Percentiles rank a stretch among this genome's conserved stretches.
These are phyloP conservation scores for Vulpes lagopus DNA, from an alignment of 2,113 vertebrate species.

Conservation along the genomic window DNA sequence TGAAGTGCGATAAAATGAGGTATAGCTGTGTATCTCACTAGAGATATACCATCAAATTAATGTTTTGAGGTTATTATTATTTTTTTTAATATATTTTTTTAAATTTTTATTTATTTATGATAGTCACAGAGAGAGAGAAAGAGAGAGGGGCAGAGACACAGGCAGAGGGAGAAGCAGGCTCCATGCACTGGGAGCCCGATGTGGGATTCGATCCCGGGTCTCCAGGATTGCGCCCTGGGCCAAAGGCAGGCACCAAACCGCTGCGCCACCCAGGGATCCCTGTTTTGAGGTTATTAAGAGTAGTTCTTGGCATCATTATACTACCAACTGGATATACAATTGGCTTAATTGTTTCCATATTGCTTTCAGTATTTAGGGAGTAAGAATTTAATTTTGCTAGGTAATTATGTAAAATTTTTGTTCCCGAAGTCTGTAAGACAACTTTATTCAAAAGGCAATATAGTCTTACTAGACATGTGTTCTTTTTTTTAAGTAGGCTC, in stretches of 20 bases:
- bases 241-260: no score
- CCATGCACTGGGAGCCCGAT: no score
- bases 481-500: neutral
- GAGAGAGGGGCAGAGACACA: no score
- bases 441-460: neutral
- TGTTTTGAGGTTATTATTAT: neutral
- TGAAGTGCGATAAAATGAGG: neutral
- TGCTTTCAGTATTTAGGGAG: neutral
- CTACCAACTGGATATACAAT: neutral
- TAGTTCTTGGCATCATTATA: neutral
- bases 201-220: no score
- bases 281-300: neutral
- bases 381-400: neutral
- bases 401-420: neutral
- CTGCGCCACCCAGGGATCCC: no score
- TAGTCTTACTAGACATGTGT: neutral
- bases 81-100: no score
- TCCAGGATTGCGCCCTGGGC: no score
- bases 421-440: neutral
- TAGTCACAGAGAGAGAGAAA: no score
- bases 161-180: no score
- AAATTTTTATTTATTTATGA: no score
- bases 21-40: neutral
- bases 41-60: neutral
- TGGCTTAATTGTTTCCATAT: neutral